phyloP scores from a whole-genome alignment of 1,140 invertebrate genomes.

The Drosophila nannoptera region DNA sequence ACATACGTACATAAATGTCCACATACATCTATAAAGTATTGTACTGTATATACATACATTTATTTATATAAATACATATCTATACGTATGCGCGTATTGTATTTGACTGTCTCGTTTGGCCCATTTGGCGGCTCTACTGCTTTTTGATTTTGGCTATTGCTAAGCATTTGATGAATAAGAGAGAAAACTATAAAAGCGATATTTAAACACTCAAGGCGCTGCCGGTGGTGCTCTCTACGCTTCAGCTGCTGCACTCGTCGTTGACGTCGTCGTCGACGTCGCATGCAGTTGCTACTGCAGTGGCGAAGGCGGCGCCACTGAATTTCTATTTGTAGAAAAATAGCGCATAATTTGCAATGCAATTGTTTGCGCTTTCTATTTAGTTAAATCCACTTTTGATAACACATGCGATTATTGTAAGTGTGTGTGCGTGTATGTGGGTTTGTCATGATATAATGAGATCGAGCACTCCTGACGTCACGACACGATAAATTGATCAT shows the following conservation, averaged over 20 bases:
- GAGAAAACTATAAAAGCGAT: neutral
- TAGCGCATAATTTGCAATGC: conserved; percentile 54
- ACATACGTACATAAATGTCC: conserved; percentile 21
- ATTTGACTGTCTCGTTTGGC: conserved; percentile 48
- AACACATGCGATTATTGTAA: conserved; percentile 38
- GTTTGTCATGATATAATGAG: conserved; percentile 34
- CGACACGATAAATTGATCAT: conserved; percentile 23
- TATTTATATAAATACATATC: conserved; percentile 4
- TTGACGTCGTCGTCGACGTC: conserved; percentile 5
- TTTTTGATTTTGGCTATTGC: conserved; percentile 38
- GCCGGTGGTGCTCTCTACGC: conserved; percentile 49
- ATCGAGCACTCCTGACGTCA: conserved; percentile 41
- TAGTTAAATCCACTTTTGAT: conserved; percentile 44
- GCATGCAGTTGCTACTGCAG: conserved; percentile 14
- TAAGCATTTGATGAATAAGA: conserved; percentile 24
- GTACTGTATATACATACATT: neutral
- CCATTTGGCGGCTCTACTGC: conserved; percentile 49
- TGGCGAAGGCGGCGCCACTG: conserved; percentile 27
- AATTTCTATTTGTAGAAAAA: conserved; percentile 58
- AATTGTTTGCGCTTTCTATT: conserved; percentile 57
- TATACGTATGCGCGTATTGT: conserved; percentile 9
- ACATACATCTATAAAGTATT: neutral
- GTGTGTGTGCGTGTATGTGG: conserved; percentile 11
- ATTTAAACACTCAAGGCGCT: conserved; percentile 22
- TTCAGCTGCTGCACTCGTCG: conserved; percentile 60